Evolutionary conservation across 2,888 invertebrate genomes (phyloP).

Genomic region (Aphidius colemani): DNA sequence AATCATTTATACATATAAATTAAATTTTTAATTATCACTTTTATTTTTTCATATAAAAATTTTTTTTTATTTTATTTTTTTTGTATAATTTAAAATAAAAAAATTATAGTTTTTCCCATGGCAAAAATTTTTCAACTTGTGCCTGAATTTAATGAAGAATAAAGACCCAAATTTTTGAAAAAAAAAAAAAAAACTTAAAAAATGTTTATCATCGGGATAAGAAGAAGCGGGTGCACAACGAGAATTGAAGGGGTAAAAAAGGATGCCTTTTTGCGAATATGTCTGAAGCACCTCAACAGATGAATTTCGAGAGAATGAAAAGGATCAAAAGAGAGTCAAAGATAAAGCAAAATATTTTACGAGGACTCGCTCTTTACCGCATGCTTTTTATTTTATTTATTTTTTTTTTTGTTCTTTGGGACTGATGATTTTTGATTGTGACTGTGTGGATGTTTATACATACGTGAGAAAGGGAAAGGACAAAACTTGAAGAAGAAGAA

Average conservation of each 20-base stretch:
- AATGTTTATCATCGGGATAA: neutral
- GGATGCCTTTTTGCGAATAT: conserved; percentile 44
- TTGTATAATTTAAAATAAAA: too few species aligned
- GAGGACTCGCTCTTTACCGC: neutral
- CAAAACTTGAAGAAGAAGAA: conserved; percentile 29
- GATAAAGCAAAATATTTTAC: conserved; percentile 52
- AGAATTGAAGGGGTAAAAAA: conserved; percentile 9
- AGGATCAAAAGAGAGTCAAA: conserved; percentile 19
- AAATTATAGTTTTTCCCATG: too few species aligned
- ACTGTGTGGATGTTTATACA: conserved; percentile 16
- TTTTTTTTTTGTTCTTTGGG: conserved; percentile 25
- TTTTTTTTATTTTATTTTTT: too few species aligned
- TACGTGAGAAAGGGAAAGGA: conserved; percentile 25
- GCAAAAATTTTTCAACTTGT: too few species aligned
- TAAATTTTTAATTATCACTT: too few species aligned
- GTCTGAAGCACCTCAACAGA: conserved; percentile 43
- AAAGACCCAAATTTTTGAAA: too few species aligned
- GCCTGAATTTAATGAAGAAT: too few species aligned
- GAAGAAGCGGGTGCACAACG: conserved; percentile 5
- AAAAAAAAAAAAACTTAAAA: too few species aligned
- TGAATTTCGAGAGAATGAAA: too few species aligned
- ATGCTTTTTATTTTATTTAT: conserved; percentile 16
- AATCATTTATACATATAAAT: too few species aligned
- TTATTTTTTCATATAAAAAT: too few species aligned
- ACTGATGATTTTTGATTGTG: conserved; percentile 14